Base-by-base conservation (phyloP, 2,797 vertebrate genomes). In the Thripadectes ignobilis region DNA sequence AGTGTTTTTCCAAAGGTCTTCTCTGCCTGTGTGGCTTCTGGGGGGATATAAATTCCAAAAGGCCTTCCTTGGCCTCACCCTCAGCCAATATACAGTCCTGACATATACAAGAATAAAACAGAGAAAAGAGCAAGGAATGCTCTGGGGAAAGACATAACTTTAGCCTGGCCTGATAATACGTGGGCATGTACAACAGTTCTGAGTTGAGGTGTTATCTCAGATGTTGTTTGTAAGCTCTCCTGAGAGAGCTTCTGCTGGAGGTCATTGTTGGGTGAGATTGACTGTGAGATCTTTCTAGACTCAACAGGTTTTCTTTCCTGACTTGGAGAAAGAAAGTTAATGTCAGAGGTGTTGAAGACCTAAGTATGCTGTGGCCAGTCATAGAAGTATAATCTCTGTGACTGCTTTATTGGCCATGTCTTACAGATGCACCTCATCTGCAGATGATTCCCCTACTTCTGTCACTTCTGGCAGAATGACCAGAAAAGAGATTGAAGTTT, bases 401-500 rank as follows among this genome's bases (percentile, higher is more conserved):
- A 82, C 32, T 23, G 32, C 17, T 74, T 36, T 54, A 32, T 39
- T 0, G 1, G 81, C 58, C 27, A 29, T 51, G 51, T 78, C 14
- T 85, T 63, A 29, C 62, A 91, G 76, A 88, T 75, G 68, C 18
- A 3, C 68, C 84, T 93, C 87, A 59, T 81, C 79, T 84, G 85
- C 73, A 84, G 58, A 68, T 76, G 51, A 88, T 77, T 89, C 79
- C 63, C 69, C 84, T 49, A 51, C 58, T 93, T 84, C 55, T 78
- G 85, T 84, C 85, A 76, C 16, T 62, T 76, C 79, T 93, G 82
- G 74, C 63, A 92, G 71, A 82, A 39, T 3, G 14, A 87, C 82
- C 63, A 93, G 89, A 82, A 95, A 78, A 85, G 67, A 78, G 73
- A 90, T 14, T 88, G 77, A 89, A 91, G 57, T 41, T 85, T 74